A percentile compares a stretch with the other conserved stretches of the same genome.
Evolutionary conservation across 1,140 invertebrate genomes (phyloP).

Genomic region (Aleiodes sp.): DNA sequence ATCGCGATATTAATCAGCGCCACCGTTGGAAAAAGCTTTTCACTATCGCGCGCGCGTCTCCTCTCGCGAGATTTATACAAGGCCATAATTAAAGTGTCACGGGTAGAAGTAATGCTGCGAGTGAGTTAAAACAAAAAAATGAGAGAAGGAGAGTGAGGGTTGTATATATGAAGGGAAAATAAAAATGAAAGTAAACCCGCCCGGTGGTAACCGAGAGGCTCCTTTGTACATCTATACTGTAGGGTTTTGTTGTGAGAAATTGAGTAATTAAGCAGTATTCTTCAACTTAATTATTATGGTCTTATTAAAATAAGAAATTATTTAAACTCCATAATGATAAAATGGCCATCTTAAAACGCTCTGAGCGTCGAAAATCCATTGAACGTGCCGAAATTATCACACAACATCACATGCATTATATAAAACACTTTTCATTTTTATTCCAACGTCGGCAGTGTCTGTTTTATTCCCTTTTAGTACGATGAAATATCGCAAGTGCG

Average conservation of each 20-base stretch:
- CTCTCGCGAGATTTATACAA: conserved; percentile 55
- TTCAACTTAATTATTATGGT: no score
- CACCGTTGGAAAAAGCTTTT: conserved; percentile 27
- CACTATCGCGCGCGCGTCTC: conserved; percentile 44
- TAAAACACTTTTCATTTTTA: conserved; percentile 19
- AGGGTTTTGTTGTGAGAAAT: conserved; percentile 63
- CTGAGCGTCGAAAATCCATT: no score
- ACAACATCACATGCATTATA: conserved; percentile 11
- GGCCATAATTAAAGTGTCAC: conserved; percentile 65
- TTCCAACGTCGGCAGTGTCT: neutral
- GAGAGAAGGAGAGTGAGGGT: neutral
- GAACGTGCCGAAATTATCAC: neutral
- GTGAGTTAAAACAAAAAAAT: conserved; percentile 46
- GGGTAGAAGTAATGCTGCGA: conserved; percentile 56
- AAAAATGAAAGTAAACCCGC: neutral
- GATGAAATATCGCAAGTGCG: conserved; percentile 23
- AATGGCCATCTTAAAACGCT: no score
- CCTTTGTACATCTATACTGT: conserved; percentile 53
- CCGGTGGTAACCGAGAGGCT: conserved; percentile 50
- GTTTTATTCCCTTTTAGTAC: conserved; percentile 4
- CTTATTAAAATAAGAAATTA: no score
- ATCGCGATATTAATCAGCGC: conserved; percentile 32
- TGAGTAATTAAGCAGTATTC: conserved; percentile 62
- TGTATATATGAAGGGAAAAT: conserved; percentile 4
- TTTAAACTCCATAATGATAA: no score